These are phyloP conservation scores for Uloborus diversus DNA, from an alignment of 1,140 invertebrate genomes.

Conservation along the genomic window DNA sequence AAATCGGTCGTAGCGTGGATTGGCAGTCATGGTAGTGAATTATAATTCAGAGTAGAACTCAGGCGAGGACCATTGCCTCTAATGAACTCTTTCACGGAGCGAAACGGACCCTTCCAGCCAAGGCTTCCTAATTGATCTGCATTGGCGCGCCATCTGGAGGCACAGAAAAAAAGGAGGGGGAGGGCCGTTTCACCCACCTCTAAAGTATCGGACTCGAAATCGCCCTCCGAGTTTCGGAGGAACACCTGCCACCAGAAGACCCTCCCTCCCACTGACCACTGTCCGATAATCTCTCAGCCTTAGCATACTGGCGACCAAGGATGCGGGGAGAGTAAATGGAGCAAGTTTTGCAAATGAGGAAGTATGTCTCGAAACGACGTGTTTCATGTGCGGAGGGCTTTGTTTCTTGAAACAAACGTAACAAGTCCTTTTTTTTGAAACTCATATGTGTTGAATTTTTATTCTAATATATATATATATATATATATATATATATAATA, in stretches of 20 bases:
- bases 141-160: slow-evolving; percentile 24
- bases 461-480: background rate
- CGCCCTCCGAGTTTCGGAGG: slow-evolving; percentile 24
- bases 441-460: too few relatives aligned
- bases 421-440: too few relatives aligned
- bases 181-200: slow-evolving; percentile 21
- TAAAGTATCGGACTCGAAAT: slow-evolving; percentile 49
- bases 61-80: background rate
- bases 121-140: slow-evolving; percentile 49
- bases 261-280: background rate
- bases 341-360: background rate
- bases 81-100: background rate
- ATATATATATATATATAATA: background rate
- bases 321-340: background rate
- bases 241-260: slow-evolving; percentile 35
- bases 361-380: background rate
- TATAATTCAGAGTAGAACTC: background rate
- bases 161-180: background rate
- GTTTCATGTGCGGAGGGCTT: background rate
- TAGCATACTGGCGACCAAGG: background rate
- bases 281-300: slow-evolving; percentile 5
- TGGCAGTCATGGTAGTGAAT: background rate
- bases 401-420: too few relatives aligned
- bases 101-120: slow-evolving; percentile 15
- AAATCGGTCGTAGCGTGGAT: background rate